A percentile compares a stretch with the other conserved stretches of the same genome.
Conservation (phyloP, 2,888 invertebrate species). For the Drosophila helvetica region DNA sequence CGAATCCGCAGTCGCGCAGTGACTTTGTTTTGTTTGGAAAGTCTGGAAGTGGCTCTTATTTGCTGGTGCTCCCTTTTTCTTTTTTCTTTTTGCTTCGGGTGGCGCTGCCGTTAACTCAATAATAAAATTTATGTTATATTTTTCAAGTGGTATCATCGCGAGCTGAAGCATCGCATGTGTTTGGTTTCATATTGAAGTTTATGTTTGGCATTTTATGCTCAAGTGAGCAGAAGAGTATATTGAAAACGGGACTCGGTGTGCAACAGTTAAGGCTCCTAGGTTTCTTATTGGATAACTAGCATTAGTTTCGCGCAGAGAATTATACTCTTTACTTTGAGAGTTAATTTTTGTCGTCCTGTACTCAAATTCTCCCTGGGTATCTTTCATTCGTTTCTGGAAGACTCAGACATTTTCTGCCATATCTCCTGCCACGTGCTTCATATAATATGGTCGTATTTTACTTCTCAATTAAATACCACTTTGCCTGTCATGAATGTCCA, state of each 20-base stretch:
- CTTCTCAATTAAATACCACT: constrained; percentile 67
- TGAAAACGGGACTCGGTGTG: not conserved
- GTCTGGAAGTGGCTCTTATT: constrained; percentile 48
- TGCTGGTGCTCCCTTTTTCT: constrained; percentile 7
- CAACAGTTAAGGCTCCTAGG: not conserved
- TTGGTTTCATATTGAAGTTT: constrained; percentile 27
- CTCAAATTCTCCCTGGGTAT: not conserved
- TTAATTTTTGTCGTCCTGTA: too few relatives aligned
- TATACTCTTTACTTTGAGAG: too few relatives aligned
- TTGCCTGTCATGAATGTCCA: constrained; percentile 45
- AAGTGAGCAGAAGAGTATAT: constrained; percentile 3
- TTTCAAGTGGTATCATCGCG: constrained; percentile 48
- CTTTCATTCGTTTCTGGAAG: not conserved
- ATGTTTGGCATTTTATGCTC: constrained; percentile 23
- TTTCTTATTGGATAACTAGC: too few relatives aligned
- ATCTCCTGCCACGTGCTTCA: constrained; percentile 10
- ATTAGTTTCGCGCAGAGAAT: too few relatives aligned
- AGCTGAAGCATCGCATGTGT: constrained; percentile 36
- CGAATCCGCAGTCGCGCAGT: constrained; percentile 43
- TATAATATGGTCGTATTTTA: constrained; percentile 44
- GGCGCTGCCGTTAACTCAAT: constrained; percentile 53
- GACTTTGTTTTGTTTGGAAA: constrained; percentile 37
- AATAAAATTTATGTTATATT: constrained; percentile 63
- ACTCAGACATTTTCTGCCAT: not conserved
- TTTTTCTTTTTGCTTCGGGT: constrained; percentile 27